Percentiles rank a stretch among this genome's conserved stretches.
Conservation (phyloP, 1,140 invertebrate species). For the Meloidogyne chitwoodi region DNA sequence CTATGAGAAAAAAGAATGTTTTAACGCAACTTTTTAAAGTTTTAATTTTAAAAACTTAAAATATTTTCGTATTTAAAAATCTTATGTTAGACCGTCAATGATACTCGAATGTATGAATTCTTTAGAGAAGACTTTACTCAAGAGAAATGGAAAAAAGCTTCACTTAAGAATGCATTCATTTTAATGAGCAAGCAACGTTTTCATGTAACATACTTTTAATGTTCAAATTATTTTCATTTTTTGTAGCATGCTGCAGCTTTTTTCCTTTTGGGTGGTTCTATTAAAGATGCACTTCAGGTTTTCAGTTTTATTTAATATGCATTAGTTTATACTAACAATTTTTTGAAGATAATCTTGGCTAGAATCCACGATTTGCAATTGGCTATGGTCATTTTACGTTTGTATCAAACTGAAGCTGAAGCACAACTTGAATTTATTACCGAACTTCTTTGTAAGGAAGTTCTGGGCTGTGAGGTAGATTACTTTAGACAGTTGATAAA, state of each 20-base stretch:
- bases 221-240: background rate
- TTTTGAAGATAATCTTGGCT: slow-evolving; percentile 73
- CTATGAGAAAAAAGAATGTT: slow-evolving; percentile 95
- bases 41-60: background rate
- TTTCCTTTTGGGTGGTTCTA: slow-evolving; percentile 84
- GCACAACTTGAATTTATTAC: slow-evolving; percentile 43
- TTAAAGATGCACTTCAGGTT: slow-evolving; percentile 90
- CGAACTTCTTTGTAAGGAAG: slow-evolving; percentile 50
- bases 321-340: slow-evolving; percentile 3
- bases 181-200: slow-evolving; percentile 90
- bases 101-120: slow-evolving; percentile 88
- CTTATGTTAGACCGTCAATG: slow-evolving; percentile 68
- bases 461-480: slow-evolving; percentile 44
- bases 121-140: slow-evolving; percentile 89
- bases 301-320: slow-evolving; percentile 23
- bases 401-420: slow-evolving; percentile 73
- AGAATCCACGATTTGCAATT: slow-evolving; percentile 92
- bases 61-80: slow-evolving; percentile 49
- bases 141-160: slow-evolving; percentile 87
- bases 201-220: slow-evolving; percentile 56
- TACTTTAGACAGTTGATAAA: slow-evolving; percentile 61
- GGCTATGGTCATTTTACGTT: slow-evolving; percentile 83
- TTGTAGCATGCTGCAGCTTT: slow-evolving; percentile 74
- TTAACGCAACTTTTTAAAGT: slow-evolving; percentile 89
- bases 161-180: slow-evolving; percentile 93